Conservation (phyloP, 2,888 invertebrate species). For the Drosophila longiperda region DNA sequence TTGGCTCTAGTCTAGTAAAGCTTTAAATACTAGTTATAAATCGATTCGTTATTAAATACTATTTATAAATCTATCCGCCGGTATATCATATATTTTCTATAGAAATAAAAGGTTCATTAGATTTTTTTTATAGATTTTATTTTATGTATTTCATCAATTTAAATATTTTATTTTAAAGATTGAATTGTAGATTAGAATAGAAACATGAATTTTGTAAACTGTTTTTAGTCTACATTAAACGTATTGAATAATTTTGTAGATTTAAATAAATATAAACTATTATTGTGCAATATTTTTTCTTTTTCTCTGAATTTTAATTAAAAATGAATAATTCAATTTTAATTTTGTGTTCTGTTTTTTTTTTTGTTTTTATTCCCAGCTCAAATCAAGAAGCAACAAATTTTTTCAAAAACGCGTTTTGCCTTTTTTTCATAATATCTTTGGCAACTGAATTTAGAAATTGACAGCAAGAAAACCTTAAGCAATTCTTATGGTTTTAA, state of each 20-base stretch:
- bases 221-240: background rate
- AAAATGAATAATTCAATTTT: background rate
- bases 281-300: background rate
- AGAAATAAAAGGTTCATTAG: background rate
- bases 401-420: constrained; percentile 9
- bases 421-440: background rate
- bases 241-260: background rate
- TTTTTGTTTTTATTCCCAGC: background rate
- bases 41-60: background rate
- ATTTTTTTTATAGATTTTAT: background rate
- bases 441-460: background rate
- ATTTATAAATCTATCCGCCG: background rate
- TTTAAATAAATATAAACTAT: background rate
- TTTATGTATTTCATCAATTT: background rate
- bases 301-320: background rate
- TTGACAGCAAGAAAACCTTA: background rate
- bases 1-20: constrained; percentile 2
- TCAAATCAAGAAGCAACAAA: constrained; percentile 2
- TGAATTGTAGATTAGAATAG: too few species aligned
- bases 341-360: background rate
- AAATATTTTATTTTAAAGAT: too few species aligned
- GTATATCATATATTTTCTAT: background rate
- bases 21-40: background rate
- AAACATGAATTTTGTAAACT: background rate
- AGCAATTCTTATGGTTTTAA: background rate